Conservation (phyloP, 2,113 vertebrate genomes). For the Megaceryle maxima region DNA sequence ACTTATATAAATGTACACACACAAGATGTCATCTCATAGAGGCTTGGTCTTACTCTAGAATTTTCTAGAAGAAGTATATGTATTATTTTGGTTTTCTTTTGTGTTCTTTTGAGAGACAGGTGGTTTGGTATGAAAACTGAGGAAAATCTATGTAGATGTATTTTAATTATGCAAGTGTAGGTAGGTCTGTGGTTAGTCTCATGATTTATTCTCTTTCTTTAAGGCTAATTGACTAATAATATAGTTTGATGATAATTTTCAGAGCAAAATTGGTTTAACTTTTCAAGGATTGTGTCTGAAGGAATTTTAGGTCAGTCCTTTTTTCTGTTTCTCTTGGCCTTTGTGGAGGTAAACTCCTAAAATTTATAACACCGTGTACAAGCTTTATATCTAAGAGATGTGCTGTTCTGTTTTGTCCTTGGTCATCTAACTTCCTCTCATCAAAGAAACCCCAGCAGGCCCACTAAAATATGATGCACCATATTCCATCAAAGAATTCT, state of each 20-base stretch:
- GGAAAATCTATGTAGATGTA: not conserved
- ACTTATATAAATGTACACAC: not conserved
- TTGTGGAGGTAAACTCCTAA: not conserved
- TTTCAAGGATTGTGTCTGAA: not conserved
- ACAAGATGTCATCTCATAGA: not conserved
- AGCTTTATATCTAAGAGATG: not conserved
- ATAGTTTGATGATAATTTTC: not conserved
- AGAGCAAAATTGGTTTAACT: not conserved
- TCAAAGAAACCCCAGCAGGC: not conserved
- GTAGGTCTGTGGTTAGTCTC: not conserved
- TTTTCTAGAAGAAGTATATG: not conserved
- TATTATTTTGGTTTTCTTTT: not conserved
- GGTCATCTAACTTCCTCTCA: not conserved
- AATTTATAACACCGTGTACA: fast-evolving
- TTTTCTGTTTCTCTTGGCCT: not conserved
- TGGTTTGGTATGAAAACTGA: not conserved
- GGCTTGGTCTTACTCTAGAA: not conserved
- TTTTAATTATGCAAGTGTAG: not conserved
- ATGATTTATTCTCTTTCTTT: not conserved
- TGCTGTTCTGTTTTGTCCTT: not conserved
- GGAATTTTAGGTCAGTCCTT: not conserved
- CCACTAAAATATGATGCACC: not conserved
- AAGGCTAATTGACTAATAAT: not conserved
- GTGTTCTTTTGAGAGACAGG: not conserved
- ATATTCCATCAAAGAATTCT: not conserved